Conservation (phyloP, 2,797 vertebrate species). For the Peromyscus nudipes region DNA sequence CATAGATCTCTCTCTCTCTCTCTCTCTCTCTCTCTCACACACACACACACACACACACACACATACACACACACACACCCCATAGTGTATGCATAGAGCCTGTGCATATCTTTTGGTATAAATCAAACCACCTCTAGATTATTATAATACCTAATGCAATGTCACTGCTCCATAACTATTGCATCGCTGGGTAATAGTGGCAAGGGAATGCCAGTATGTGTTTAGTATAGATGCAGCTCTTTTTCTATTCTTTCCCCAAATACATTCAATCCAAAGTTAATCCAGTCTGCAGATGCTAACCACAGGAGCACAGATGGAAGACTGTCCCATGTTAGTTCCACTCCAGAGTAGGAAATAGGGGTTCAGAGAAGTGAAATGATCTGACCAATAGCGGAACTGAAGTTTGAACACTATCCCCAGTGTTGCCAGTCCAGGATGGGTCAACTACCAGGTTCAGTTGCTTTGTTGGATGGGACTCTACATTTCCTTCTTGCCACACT, state of each 20-base stretch:
- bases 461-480: background rate
- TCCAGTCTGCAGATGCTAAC: background rate
- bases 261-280: background rate
- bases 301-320: background rate
- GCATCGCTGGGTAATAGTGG: background rate
- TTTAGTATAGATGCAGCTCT: background rate
- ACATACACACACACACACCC: background rate
- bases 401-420: background rate
- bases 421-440: accelerated
- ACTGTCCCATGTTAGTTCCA: accelerated
- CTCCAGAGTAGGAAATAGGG: slow-evolving; percentile 35
- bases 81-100: background rate
- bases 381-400: background rate
- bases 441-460: background rate
- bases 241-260: background rate
- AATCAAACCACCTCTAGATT: background rate
- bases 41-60: background rate
- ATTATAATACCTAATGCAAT: background rate
- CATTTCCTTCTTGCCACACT: background rate
- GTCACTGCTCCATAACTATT: background rate
- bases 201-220: background rate
- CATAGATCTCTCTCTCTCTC: background rate
- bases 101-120: background rate
- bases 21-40: background rate
- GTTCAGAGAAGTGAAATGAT: slow-evolving; percentile 4